Conservation (phyloP, 2,888 invertebrate genomes). For the Leptinotarsa rubiginosa region DNA sequence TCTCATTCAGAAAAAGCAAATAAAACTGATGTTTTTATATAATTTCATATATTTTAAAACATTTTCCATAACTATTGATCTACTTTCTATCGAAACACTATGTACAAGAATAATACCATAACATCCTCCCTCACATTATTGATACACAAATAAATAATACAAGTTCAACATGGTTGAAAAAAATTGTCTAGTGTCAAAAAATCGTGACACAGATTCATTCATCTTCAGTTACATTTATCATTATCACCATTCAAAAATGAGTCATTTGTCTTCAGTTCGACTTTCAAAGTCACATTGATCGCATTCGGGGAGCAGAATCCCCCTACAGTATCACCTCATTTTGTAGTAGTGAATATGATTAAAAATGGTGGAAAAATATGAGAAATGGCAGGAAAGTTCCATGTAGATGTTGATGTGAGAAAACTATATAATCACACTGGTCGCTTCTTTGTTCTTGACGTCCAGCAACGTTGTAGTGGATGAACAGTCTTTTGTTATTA, state of each 20-base stretch:
- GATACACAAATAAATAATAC: not conserved
- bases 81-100: too few species aligned
- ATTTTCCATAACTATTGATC: too few species aligned
- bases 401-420: not conserved
- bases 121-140: not conserved
- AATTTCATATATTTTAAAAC: too few species aligned
- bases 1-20: too few species aligned
- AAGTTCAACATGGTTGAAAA: not conserved
- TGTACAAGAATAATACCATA: too few species aligned
- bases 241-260: not conserved
- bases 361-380: too few species aligned
- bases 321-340: not conserved
- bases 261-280: not conserved
- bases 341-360: not conserved
- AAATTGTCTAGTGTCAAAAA: not conserved
- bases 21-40: too few species aligned
- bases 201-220: not conserved
- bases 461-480: slow-evolving; percentile 62
- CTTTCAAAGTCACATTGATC: not conserved
- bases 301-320: not conserved
- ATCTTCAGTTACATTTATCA: not conserved
- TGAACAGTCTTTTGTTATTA: slow-evolving; percentile 51
- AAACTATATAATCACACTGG: slow-evolving; percentile 61
- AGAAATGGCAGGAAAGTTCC: not conserved
- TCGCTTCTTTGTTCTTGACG: slow-evolving; percentile 60